Evolutionary conservation across 2,888 invertebrate genomes (phyloP).

Genomic region (Dioctria rufipes): DNA sequence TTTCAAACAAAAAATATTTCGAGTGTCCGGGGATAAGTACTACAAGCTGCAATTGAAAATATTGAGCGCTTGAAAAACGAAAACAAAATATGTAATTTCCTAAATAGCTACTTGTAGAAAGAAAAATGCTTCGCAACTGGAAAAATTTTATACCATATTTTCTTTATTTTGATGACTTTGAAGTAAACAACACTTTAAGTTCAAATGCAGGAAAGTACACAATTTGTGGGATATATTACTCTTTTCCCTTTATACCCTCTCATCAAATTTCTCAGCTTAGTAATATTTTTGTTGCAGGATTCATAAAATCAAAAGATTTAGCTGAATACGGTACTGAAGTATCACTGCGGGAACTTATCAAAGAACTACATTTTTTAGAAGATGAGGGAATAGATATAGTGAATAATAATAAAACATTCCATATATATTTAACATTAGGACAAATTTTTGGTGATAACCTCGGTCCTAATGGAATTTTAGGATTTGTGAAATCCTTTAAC

Average conservation of each 20-base stretch:
- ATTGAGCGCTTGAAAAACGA: no score
- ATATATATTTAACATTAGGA: no score
- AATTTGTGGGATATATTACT: conserved; percentile 58
- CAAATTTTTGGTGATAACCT: no score
- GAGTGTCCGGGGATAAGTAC: no score
- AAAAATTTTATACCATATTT: conserved; percentile 56
- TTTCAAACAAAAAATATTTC: no score
- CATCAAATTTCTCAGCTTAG: conserved; percentile 53
- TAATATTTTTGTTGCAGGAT: conserved; percentile 55
- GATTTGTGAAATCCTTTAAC: conserved; percentile 20
- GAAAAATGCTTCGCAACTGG: background rate
- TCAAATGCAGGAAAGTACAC: conserved; percentile 51
- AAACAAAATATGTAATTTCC: no score
- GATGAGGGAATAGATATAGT: background rate
- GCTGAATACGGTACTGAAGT: conserved; percentile 48
- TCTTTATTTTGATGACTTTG: conserved; percentile 58
- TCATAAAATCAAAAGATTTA: conserved; percentile 55
- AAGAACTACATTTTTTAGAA: conserved; percentile 42
- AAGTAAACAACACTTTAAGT: conserved; percentile 57
- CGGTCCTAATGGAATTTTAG: conserved; percentile 19
- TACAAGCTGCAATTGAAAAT: no score
- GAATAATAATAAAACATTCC: no score
- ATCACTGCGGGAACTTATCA: conserved; percentile 42
- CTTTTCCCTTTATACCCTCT: conserved; percentile 57
- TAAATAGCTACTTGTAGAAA: no score